Base-by-base conservation (phyloP, 2,797 vertebrate genomes). In the Neoniphon sammara region DNA sequence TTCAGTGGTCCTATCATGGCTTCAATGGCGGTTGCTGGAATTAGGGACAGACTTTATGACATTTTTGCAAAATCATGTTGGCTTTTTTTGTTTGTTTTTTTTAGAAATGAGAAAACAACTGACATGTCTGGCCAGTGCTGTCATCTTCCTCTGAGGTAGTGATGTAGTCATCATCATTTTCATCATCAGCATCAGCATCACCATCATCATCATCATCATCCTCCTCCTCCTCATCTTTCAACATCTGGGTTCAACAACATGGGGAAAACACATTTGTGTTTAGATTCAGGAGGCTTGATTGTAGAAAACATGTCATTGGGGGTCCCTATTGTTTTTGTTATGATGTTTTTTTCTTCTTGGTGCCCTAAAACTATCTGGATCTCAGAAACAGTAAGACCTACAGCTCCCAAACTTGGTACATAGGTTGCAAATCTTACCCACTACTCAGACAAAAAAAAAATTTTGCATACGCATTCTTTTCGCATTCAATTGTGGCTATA, bases 1-100 rank as follows among this genome's bases (percentile, higher is more conserved):
- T 79, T 87, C 25, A 91, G 25, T 15, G 39, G 31, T 25, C 87
- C 89, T 21, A 91, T 79, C 12, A 76, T 9, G 23, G 81, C 67
- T 77, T 90, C 82, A 34, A 53, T 30, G 46, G 55, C 55, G 42
- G 57, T 57, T 31, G 11, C 73, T 82, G 66, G 23, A 62, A 9
- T 50, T 42, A 53, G 53, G 30, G n/a, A 31, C 46, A 23, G 18
- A 30, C 15, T 23, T 2, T 5, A 15, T 18, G 18, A 39, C 9
- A 31, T 3, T 31, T 31, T 31, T 31, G 31, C 46, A 47, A 18
- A n/a, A n/a, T n/a, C n/a, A 47, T 3, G 18, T 17, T 18, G 18
- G 18, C 46, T 6, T 15, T 17, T 47, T 18, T 18, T 2, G 46
- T 47, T 18, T 47, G n/a, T n/a, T n/a, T n/a, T n/a, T n/a, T n/a